phyloP scores from a whole-genome alignment of 1,140 invertebrate genomes.

The Aphaenogaster ashmeadi region DNA sequence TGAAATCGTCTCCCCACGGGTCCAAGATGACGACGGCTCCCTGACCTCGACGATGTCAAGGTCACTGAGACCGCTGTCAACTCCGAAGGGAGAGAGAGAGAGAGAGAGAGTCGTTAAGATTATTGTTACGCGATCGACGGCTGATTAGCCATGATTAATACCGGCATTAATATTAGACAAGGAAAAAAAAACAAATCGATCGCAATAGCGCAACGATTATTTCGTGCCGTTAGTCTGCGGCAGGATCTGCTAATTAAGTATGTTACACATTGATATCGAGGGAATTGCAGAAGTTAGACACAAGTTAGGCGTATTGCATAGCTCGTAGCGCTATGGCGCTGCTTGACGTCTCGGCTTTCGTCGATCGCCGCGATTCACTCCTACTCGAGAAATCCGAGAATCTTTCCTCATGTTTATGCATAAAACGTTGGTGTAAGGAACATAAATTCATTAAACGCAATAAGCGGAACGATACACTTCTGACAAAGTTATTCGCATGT shows the following conservation, averaged over 20 bases:
- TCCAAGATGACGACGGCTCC: constrained; percentile 1
- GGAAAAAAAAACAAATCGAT: constrained; percentile 57
- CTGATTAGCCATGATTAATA: constrained; percentile 71
- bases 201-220: constrained; percentile 63
- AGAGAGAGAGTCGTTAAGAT: background rate
- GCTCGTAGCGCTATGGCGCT: constrained; percentile 76
- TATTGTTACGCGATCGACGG: constrained; percentile 70
- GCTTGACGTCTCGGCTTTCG: constrained; percentile 78
- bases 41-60: constrained; percentile 10
- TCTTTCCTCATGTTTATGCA: background rate
- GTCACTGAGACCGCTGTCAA: background rate
- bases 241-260: constrained; percentile 78
- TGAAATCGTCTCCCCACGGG: constrained; percentile 29
- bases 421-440: background rate
- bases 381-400: background rate
- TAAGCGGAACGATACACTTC: background rate
- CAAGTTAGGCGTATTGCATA: constrained; percentile 81
- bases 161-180: constrained; percentile 57
- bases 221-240: constrained; percentile 81
- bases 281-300: constrained; percentile 80
- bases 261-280: constrained; percentile 78
- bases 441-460: background rate
- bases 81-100: background rate
- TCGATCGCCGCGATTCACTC: background rate
- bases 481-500: background rate